These are phyloP conservation scores for Shargacucullia verbasci DNA, from an alignment of 2,888 invertebrate species.

Conservation along the genomic window DNA sequence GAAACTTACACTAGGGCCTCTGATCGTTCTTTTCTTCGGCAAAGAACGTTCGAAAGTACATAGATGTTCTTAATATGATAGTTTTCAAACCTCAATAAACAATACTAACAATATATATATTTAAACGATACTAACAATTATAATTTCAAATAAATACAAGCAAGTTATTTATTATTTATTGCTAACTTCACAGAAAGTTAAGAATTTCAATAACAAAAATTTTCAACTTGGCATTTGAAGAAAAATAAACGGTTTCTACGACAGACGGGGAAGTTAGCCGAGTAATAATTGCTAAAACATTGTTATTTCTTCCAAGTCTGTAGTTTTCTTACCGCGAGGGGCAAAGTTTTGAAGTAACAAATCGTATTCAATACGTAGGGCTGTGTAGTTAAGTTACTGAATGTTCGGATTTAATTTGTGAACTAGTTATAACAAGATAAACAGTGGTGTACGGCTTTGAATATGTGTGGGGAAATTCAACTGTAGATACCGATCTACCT, in stretches of 20 bases:
- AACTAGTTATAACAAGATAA: not conserved
- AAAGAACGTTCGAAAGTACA: too few relatives aligned
- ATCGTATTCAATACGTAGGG: constrained; percentile 14
- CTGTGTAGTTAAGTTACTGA: not conserved
- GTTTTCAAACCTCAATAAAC: not conserved
- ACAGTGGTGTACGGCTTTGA: too few relatives aligned
- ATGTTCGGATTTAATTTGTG: constrained; percentile 16
- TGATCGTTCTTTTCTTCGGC: too few relatives aligned
- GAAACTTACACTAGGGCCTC: too few relatives aligned
- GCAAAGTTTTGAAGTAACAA: constrained; percentile 34
- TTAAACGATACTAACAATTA: constrained; percentile 12
- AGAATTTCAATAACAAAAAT: constrained; percentile 27
- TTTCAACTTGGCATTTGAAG: constrained; percentile 33
- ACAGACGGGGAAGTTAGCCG: constrained; percentile 26
- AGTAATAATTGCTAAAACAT: constrained; percentile 48
- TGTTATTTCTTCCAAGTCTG: constrained; percentile 45
- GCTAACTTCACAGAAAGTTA: constrained; percentile 2
- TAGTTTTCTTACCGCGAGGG: constrained; percentile 36
- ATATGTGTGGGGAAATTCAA: too few relatives aligned
- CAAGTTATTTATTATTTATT: constrained; percentile 22
- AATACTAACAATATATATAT: not conserved
- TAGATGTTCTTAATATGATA: too few relatives aligned
- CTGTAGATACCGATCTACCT: too few relatives aligned
- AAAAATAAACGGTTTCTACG: constrained; percentile 38
- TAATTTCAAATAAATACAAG: constrained; percentile 8